Percentiles rank a stretch among this genome's conserved stretches.
These are phyloP conservation scores for Sturnira hondurensis DNA, from an alignment of 2,113 vertebrate genomes.

Conservation along the genomic window DNA sequence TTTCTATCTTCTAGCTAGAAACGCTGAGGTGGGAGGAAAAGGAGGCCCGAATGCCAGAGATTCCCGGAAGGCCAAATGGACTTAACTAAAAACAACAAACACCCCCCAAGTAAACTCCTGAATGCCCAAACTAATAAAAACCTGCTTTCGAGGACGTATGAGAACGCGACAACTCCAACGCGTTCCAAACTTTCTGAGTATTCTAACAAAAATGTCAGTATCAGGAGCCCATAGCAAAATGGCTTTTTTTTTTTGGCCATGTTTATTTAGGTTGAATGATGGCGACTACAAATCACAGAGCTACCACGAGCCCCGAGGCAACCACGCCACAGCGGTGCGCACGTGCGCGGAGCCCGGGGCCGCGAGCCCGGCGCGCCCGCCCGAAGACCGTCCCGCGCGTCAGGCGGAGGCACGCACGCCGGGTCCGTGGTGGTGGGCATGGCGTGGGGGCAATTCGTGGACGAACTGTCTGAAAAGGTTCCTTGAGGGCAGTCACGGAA, in stretches of 20 bases:
- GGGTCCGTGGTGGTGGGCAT: not conserved
- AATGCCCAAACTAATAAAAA: not conserved
- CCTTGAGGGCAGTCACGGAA: not conserved
- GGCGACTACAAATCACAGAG: not conserved
- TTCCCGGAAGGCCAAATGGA: not conserved
- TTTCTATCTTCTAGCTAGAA: not conserved
- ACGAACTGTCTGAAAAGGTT: not conserved
- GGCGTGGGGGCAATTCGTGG: not conserved
- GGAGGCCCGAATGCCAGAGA: not conserved
- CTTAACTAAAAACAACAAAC: not conserved
- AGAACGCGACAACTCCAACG: not conserved
- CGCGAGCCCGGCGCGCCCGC: not conserved
- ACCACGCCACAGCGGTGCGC: not conserved
- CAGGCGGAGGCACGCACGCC: not conserved
- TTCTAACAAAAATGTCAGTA: not conserved
- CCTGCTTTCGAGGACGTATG: not conserved
- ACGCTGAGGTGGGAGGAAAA: not conserved
- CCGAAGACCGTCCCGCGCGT: not conserved
- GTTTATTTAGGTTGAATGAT: not conserved
- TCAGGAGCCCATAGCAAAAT: not conserved
- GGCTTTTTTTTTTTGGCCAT: too few relatives aligned
- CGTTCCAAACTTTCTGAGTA: not conserved
- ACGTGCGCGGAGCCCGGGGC: not conserved
- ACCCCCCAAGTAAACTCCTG: not conserved
- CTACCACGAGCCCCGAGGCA: not conserved